Conservation (phyloP, 2,797 vertebrate species). For the Thalassophryne amazonica region DNA sequence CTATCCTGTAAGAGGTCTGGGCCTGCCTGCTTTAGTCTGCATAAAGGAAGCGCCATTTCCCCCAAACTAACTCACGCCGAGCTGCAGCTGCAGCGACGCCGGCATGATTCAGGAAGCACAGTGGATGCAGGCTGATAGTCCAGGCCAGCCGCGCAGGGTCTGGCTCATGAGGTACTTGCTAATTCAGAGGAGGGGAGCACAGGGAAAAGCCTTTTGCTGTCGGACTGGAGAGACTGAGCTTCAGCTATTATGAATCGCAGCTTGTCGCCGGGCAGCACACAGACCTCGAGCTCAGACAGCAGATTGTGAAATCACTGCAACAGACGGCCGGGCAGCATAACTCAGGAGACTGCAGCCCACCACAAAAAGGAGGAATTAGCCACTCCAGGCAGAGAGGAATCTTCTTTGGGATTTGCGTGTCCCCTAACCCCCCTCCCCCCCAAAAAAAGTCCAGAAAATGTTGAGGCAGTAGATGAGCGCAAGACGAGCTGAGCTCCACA, state of each 20-base stretch:
- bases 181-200: constrained; percentile 43
- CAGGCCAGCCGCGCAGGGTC: constrained; percentile 17
- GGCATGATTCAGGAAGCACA: constrained; percentile 13
- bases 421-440: neutral
- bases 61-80: no score
- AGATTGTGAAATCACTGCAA: constrained; percentile 21
- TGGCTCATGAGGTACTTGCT: constrained; percentile 37
- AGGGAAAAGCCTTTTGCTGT: constrained; percentile 47
- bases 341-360: constrained; percentile 7
- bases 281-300: constrained; percentile 22
- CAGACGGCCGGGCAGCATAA: neutral
- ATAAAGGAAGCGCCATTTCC: constrained; percentile 24
- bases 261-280: constrained; percentile 12
- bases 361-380: constrained; percentile 18
- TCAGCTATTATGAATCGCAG: constrained; percentile 37
- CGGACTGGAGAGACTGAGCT: constrained; percentile 17
- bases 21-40: constrained; percentile 15
- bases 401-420: neutral
- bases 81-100: no score
- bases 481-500: constrained; percentile 14
- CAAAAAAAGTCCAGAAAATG: neutral
- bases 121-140: constrained; percentile 22
- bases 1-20: constrained; percentile 23
- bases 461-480: neutral
- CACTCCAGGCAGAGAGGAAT: neutral